These are phyloP conservation scores for Augochlora pura DNA, from an alignment of 1,140 invertebrate genomes.

Conservation along the genomic window DNA sequence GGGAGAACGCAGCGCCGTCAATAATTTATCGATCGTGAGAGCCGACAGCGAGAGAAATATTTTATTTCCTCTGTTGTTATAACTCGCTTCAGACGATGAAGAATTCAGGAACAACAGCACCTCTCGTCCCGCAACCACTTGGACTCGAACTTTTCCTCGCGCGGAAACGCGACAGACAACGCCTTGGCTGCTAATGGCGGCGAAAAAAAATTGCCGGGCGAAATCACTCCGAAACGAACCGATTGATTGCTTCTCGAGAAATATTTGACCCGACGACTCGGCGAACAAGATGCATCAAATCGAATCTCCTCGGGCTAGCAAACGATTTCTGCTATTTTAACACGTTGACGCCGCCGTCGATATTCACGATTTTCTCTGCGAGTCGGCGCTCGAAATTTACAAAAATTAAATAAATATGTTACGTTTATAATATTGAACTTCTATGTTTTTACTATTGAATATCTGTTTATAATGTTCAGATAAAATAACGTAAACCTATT, in stretches of 20 bases:
- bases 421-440: too few relatives aligned
- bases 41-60: conserved; percentile 37
- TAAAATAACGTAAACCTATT: too few relatives aligned
- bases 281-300: too few relatives aligned
- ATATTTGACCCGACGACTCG: too few relatives aligned
- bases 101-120: conserved; percentile 48
- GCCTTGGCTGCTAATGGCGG: not conserved
- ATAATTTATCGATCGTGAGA: conserved; percentile 51
- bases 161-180: not conserved
- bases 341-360: too few relatives aligned
- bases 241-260: not conserved
- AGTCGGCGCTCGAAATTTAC: too few relatives aligned
- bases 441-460: too few relatives aligned
- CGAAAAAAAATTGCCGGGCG: conserved; percentile 1
- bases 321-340: too few relatives aligned
- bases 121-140: conserved; percentile 24
- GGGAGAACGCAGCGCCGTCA: conserved; percentile 28
- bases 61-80: conserved; percentile 48
- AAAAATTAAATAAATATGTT: too few relatives aligned
- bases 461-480: too few relatives aligned
- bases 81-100: conserved; percentile 46
- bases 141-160: conserved; percentile 32
- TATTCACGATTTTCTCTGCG: too few relatives aligned
- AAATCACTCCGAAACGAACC: conserved; percentile 15
- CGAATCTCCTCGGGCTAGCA: too few relatives aligned